Conservation (phyloP, 2,797 vertebrate species). For the Rhodeus uyekii region DNA sequence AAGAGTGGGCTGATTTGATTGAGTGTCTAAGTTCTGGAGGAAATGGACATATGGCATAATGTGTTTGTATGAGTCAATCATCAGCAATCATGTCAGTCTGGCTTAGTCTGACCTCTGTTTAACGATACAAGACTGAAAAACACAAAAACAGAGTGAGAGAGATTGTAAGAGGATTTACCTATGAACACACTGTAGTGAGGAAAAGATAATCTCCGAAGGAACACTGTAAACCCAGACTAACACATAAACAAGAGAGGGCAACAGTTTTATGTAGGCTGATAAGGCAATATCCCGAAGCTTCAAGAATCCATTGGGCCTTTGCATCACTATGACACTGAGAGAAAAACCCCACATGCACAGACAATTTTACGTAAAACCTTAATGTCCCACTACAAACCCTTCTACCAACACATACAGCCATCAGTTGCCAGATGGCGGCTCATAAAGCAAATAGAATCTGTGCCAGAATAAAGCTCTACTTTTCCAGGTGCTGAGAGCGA, state of each 20-base stretch:
- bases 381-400: conserved; percentile 15
- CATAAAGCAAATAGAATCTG: conserved; percentile 38
- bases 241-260: conserved; percentile 31
- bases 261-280: neutral
- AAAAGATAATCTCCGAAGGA: conserved; percentile 23
- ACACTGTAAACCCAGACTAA: conserved; percentile 42
- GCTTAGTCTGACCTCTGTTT: conserved; percentile 71
- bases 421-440: conserved; percentile 31
- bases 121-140: conserved; percentile 66
- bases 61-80: conserved; percentile 58
- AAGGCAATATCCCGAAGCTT: neutral
- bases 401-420: conserved; percentile 9
- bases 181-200: conserved; percentile 40
- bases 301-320: neutral
- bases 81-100: conserved; percentile 63
- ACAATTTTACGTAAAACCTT: neutral
- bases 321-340: neutral
- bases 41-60: neutral
- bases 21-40: neutral
- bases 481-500: conserved; percentile 23
- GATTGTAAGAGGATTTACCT: conserved; percentile 51
- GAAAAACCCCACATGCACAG: neutral
- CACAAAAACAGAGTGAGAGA: neutral
- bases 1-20: neutral
- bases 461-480: conserved; percentile 38